phyloP scores from a whole-genome alignment of 1,140 invertebrate species.

The Brachionus rubens region DNA sequence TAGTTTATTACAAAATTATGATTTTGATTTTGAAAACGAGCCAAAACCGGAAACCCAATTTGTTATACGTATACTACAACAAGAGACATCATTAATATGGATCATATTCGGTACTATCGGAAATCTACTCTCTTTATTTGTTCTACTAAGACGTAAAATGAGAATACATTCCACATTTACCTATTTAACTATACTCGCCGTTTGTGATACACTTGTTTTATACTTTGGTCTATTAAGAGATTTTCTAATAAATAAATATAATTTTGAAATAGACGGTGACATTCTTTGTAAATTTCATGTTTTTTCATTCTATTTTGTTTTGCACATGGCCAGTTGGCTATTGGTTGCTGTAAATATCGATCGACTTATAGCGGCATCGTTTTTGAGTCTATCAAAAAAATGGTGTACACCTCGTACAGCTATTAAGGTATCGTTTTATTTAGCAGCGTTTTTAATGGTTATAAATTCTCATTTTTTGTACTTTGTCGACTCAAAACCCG shows the following conservation, averaged over 20 bases:
- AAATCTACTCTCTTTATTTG: constrained; percentile 33
- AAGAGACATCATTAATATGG: constrained; percentile 22
- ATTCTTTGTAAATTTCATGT: constrained; percentile 46
- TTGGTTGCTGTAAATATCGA: constrained; percentile 35
- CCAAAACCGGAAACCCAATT: background rate
- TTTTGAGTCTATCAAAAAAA: constrained; percentile 37
- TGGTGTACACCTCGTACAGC: constrained; percentile 38
- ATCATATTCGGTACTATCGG: constrained; percentile 39
- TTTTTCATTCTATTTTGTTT: constrained; percentile 46
- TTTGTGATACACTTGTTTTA: constrained; percentile 38
- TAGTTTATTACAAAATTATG: background rate
- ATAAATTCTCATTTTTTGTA: constrained; percentile 37
- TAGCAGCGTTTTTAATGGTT: constrained; percentile 28
- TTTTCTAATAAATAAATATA: constrained; percentile 33
- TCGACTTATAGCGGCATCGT: constrained; percentile 10
- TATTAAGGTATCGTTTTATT: constrained; percentile 1
- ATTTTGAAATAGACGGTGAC: constrained; percentile 29
- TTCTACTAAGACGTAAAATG: constrained; percentile 38
- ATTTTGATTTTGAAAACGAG: background rate
- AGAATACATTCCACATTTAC: constrained; percentile 38
- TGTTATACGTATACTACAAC: constrained; percentile 1
- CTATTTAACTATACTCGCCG: constrained; percentile 20
- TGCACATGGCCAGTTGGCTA: constrained; percentile 39
- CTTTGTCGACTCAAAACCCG: constrained; percentile 20
- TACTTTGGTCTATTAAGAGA: constrained; percentile 44